Evolutionary conservation across 2,888 invertebrate species (phyloP).

Genomic region (Hyppa rectilinea): DNA sequence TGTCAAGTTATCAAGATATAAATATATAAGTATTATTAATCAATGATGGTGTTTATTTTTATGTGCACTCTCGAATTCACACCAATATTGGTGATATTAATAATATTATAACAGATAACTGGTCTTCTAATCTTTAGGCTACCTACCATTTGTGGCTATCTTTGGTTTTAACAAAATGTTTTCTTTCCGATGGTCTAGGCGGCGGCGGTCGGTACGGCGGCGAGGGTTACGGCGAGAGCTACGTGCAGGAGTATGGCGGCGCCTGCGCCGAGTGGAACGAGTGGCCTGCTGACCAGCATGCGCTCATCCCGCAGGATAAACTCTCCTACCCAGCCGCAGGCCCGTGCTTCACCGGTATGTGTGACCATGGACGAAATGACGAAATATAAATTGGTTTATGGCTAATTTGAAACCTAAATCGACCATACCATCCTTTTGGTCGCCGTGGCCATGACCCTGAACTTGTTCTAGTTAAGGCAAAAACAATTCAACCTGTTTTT

Average conservation of each 20-base stretch:
- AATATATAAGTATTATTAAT: neutral
- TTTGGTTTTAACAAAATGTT: neutral
- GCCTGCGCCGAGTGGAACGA: conserved; percentile 88
- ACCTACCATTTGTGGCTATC: neutral
- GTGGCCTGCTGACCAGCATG: conserved; percentile 88
- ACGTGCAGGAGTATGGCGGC: conserved; percentile 87
- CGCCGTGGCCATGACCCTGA: neutral
- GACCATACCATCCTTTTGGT: neutral
- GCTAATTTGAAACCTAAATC: neutral
- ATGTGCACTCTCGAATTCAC: neutral
- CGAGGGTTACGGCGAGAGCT: conserved; percentile 86
- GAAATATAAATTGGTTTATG: neutral
- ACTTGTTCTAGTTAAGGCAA: neutral
- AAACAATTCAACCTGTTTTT: neutral
- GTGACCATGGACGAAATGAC: neutral
- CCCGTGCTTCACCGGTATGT: conserved; percentile 92
- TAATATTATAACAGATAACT: too few species aligned
- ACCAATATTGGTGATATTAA: too few species aligned
- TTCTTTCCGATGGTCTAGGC: conserved; percentile 68
- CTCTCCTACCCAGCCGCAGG: conserved; percentile 89
- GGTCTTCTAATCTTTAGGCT: neutral
- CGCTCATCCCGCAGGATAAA: conserved; percentile 88
- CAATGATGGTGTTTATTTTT: neutral
- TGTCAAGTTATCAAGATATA: neutral
- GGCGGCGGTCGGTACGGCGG: conserved; percentile 85